Percentiles rank a stretch among this genome's conserved stretches.
phyloP scores from a whole-genome alignment of 2,797 vertebrate species.

The Lepus oiostolus region DNA sequence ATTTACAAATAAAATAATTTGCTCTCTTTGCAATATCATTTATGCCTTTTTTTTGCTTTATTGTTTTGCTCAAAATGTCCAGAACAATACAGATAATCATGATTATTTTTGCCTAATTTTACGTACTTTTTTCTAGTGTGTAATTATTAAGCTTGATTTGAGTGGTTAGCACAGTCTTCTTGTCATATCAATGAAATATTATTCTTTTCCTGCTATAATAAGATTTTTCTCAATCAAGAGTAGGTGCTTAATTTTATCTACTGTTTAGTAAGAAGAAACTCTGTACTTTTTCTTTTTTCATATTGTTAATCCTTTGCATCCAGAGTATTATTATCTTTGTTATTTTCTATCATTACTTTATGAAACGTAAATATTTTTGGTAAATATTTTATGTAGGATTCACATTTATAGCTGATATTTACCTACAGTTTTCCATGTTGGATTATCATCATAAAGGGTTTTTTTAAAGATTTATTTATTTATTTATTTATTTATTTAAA shows the following conservation, averaged over 20 bases:
- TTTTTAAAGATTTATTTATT: no score
- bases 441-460: neutral
- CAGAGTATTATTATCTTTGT: neutral
- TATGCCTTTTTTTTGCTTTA: constrained; percentile 38
- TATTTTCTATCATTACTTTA: neutral
- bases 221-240: constrained; percentile 2
- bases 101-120: constrained; percentile 1
- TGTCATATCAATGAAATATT: constrained; percentile 9
- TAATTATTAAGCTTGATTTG: neutral
- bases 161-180: constrained; percentile 18
- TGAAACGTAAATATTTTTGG: neutral
- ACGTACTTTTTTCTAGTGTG: neutral
- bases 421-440: neutral
- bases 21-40: constrained; percentile 28
- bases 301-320: neutral
- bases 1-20: constrained; percentile 57
- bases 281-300: neutral
- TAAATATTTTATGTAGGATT: constrained; percentile 27
- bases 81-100: constrained; percentile 38
- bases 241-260: neutral
- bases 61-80: constrained; percentile 45
- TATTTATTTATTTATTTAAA: no score
- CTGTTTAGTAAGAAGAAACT: neutral
- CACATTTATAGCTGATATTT: constrained; percentile 14
- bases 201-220: neutral